Percentiles rank a stretch among this genome's conserved stretches.
These are phyloP conservation scores for Elmis aenea DNA, from an alignment of 2,888 invertebrate genomes.

Conservation along the genomic window DNA sequence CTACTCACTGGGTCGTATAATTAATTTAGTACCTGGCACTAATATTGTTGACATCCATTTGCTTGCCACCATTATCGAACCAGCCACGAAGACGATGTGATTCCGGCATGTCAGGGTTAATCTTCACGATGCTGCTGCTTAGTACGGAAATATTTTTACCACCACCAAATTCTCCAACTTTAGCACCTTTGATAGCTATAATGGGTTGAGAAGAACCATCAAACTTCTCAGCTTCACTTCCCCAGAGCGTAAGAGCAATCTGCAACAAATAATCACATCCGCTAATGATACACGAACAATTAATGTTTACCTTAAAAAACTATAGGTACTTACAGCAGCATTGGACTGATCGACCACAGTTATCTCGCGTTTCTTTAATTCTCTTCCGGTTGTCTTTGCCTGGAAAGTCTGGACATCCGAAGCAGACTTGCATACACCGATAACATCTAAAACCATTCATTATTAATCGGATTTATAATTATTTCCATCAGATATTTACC, in stretches of 20 bases:
- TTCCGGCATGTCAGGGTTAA: slow-evolving; percentile 87
- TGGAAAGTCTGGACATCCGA: slow-evolving; percentile 69
- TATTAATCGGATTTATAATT: background rate
- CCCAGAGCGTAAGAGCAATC: slow-evolving; percentile 88
- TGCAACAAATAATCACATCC: slow-evolving; percentile 32
- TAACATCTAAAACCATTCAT: slow-evolving; percentile 61
- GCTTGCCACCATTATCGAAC: slow-evolving; percentile 77
- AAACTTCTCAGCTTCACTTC: slow-evolving; percentile 80
- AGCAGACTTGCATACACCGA: slow-evolving; percentile 77
- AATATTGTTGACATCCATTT: slow-evolving; percentile 58
- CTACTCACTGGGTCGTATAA: background rate
- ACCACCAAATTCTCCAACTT: slow-evolving; percentile 83
- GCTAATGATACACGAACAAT: slow-evolving; percentile 1
- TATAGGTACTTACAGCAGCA: slow-evolving; percentile 53
- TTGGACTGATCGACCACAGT: slow-evolving; percentile 80
- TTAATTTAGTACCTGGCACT: slow-evolving; percentile 53
- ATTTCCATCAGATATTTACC: slow-evolving; percentile 50
- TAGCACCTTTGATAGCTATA: slow-evolving; percentile 78
- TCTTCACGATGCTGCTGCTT: slow-evolving; percentile 60
- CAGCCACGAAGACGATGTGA: slow-evolving; percentile 84
- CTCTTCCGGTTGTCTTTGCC: slow-evolving; percentile 69
- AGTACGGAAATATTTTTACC: slow-evolving; percentile 60
- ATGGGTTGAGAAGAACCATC: slow-evolving; percentile 73
- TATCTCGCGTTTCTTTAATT: slow-evolving; percentile 86
- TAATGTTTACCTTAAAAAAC: slow-evolving; percentile 6